Evolutionary conservation across 92 coral and sea anemone species (phyloP).

Genomic region (Porites cylindrica): DNA sequence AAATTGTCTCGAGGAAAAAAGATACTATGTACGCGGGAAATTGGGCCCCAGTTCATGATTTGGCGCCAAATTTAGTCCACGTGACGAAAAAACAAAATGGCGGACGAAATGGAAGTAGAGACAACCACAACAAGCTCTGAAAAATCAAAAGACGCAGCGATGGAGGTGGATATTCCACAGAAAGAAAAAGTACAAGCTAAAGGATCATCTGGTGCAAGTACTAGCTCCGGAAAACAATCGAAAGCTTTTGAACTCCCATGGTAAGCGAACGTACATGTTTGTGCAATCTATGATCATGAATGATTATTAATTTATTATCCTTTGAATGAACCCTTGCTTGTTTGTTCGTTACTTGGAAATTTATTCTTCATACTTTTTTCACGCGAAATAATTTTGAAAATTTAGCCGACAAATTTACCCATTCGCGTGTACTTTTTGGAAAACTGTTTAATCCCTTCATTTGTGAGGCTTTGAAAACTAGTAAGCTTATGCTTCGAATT

Average conservation of each 20-base stretch:
- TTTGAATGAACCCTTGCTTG: too few species aligned
- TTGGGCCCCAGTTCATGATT: slow-evolving; percentile 47
- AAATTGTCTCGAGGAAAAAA: too few species aligned
- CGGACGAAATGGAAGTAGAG: slow-evolving; percentile 93
- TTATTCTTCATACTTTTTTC: not conserved
- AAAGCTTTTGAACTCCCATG: slow-evolving; percentile 94
- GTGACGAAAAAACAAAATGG: slow-evolving; percentile 89
- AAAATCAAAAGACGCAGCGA: slow-evolving; percentile 55
- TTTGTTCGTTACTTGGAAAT: too few species aligned
- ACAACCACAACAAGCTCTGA: slow-evolving; percentile 37
- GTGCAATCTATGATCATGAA: too few species aligned
- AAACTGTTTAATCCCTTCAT: not conserved
- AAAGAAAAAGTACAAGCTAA: slow-evolving; percentile 29
- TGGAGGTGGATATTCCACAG: slow-evolving; percentile 77
- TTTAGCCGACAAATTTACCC: not conserved
- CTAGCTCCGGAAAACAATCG: slow-evolving; percentile 65
- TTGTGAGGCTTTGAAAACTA: too few species aligned
- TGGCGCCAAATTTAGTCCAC: slow-evolving; percentile 94
- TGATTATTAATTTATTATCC: too few species aligned
- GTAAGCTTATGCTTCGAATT: too few species aligned
- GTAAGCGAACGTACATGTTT: slow-evolving; percentile 45
- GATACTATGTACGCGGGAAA: slow-evolving; percentile 14
- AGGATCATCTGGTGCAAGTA: slow-evolving; percentile 27
- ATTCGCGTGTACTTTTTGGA: not conserved
- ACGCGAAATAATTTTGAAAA: not conserved